A percentile compares a stretch with the other conserved stretches of the same genome.
These are phyloP conservation scores for Maniola hyperantus DNA, from an alignment of 2,888 invertebrate species.

Conservation along the genomic window DNA sequence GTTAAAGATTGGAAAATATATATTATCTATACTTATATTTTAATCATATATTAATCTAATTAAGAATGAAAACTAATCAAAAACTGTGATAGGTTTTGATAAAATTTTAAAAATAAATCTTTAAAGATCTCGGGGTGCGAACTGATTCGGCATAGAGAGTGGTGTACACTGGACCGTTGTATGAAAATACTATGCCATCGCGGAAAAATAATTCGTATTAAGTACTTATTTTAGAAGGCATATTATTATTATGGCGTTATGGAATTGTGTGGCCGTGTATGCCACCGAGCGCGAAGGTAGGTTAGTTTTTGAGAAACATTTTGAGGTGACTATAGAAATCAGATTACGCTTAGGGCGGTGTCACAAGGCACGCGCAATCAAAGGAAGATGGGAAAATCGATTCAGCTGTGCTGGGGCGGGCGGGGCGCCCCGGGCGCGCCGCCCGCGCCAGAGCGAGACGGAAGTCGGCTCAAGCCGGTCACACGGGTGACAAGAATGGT, in stretches of 20 bases:
- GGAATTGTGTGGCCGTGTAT: constrained; percentile 37
- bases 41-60: constrained; percentile 81
- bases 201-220: constrained; percentile 22
- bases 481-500: constrained; percentile 43
- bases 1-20: constrained; percentile 80
- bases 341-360: constrained; percentile 56
- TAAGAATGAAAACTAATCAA: constrained; percentile 82
- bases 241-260: constrained; percentile 26
- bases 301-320: constrained; percentile 71
- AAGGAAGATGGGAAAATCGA: constrained; percentile 61
- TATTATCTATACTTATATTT: constrained; percentile 82
- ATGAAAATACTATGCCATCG: constrained; percentile 20
- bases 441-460: constrained; percentile 38
- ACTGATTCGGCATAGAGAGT: constrained; percentile 40
- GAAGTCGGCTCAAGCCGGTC: constrained; percentile 39
- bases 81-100: constrained; percentile 84
- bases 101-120: constrained; percentile 76
- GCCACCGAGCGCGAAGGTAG: constrained; percentile 55
- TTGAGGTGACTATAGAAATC: constrained; percentile 56
- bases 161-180: constrained; percentile 35
- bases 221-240: constrained; percentile 26
- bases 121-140: constrained; percentile 49
- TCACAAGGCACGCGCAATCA: constrained; percentile 50
- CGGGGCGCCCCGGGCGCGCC: constrained; percentile 34
- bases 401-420: constrained; percentile 55